These are phyloP conservation scores for Lagria hirta DNA, from an alignment of 2,888 invertebrate genomes.

Conservation along the genomic window DNA sequence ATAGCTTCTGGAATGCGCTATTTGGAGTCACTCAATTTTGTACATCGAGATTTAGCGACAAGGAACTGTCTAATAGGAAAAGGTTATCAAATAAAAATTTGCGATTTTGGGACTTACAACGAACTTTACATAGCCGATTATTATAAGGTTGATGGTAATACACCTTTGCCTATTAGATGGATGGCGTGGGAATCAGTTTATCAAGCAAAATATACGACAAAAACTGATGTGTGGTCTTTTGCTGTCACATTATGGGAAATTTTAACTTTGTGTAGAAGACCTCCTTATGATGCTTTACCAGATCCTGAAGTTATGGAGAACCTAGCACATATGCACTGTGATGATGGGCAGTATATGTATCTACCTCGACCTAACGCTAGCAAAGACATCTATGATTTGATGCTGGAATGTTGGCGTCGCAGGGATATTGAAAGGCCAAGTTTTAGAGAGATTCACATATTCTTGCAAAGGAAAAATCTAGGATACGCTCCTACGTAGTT, in stretches of 20 bases:
- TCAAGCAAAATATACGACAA: constrained; percentile 80
- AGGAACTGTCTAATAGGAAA: constrained; percentile 86
- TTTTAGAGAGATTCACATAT: constrained; percentile 80
- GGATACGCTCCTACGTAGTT: constrained; percentile 60
- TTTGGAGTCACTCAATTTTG: constrained; percentile 83
- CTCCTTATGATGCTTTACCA: constrained; percentile 74
- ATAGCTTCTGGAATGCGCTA: constrained; percentile 90
- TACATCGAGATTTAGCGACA: constrained; percentile 86
- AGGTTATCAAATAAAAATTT: constrained; percentile 78
- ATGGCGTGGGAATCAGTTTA: constrained; percentile 87
- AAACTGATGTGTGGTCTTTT: constrained; percentile 90
- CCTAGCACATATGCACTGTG: constrained; percentile 69
- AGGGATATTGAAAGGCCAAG: constrained; percentile 73
- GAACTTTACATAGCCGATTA: constrained; percentile 79
- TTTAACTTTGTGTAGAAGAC: constrained; percentile 72
- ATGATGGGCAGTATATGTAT: constrained; percentile 62
- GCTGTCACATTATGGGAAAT: constrained; percentile 88
- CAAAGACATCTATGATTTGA: constrained; percentile 81
- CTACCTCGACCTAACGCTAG: constrained; percentile 69
- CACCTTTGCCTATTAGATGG: constrained; percentile 84
- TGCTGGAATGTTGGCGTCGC: constrained; percentile 83
- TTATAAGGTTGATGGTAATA: constrained; percentile 76
- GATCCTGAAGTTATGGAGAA: constrained; percentile 82
- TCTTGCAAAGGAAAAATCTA: constrained; percentile 73
- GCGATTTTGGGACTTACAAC: constrained; percentile 83